Evolutionary conservation across 2,797 vertebrate genomes (phyloP), one percentile per base, ranked within the genome.

Genomic region (Geotrypetes seraphini): DNA sequence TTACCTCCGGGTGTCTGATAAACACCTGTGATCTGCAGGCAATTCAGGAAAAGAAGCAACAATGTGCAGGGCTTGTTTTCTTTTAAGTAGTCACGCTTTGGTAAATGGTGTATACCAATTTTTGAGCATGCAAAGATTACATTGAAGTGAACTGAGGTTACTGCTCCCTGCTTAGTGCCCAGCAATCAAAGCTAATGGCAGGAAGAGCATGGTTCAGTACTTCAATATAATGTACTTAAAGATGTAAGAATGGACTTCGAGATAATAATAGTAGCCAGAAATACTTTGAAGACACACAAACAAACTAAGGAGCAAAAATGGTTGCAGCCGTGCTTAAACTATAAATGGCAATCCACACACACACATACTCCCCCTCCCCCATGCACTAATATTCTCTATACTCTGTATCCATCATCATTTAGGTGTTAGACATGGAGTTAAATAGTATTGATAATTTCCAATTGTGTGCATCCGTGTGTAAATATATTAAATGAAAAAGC

Each of bases 341-440:
- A 24, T 24, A 53, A 6, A 44, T 61, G n/a, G n/a, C n/a, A n/a
- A n/a, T n/a, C n/a, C n/a, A n/a, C n/a, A n/a, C n/a, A n/a, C n/a
- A n/a, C n/a, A n/a, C n/a, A n/a, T n/a, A n/a, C n/a, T n/a, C n/a
- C n/a, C n/a, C n/a, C n/a, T n/a, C n/a, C n/a, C n/a, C n/a, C n/a
- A n/a, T n/a, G n/a, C n/a, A n/a, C n/a, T n/a, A n/a, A n/a, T n/a
- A n/a, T n/a, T n/a, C n/a, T n/a, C n/a, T n/a, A n/a, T n/a, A n/a
- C n/a, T n/a, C n/a, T n/a, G n/a, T n/a, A n/a, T n/a, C n/a, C 62
- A 77, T 84, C 75, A 79, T 83, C 64, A 72, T 81, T 84, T 81
- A 72, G 54, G 48, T 51, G 63, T 76, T 68, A 71, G 74, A 79
- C 73, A 73, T 65, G 53, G 63, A 73, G 71, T 74, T 81, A 85